Base-by-base conservation (phyloP, 2,888 invertebrate species). In the Myopa testacea region DNA sequence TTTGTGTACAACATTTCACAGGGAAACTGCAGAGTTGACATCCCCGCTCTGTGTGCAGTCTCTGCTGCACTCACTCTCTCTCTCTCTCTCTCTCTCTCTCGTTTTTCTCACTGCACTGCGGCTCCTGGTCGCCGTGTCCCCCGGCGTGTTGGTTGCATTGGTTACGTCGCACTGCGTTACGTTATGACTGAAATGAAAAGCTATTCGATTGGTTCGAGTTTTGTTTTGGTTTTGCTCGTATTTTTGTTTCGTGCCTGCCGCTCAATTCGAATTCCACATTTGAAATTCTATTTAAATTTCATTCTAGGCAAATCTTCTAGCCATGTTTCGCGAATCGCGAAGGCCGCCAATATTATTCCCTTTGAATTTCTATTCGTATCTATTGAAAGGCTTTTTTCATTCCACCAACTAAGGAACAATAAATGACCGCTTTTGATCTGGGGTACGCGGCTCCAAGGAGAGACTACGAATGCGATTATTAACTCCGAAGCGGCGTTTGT, bases 101-200 rank as follows among this genome's bases (percentile, higher is more conserved):
- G 16, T 37, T 7, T 14, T 45, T 37, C 37, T 4, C 16, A 3
- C 16, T 19, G 63, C 63, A 6, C 7, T 34, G 5, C 14, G 63
- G 14, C 7, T 10, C 4, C 63, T 19, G 4, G 34, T 34, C 38
- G 10, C 65, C 10, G 37, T 8, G 1, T 34, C 38, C 65, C 10
- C 65, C 12, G 26, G n/a, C 70, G 52, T 70, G 70, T 26, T 55
- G 55, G 14, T n/a, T 55, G 55, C 55, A 55, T 55, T 14, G 16
- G 10, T 16, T 52, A 16, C 37, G 52, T 16, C 50, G 50, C 55
- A 37, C 16, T 55, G 26, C 14, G 4, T 69, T 69, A 69, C 69
- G 69, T 50, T 69, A 50, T 69, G 45, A 69, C 50, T 69, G 69
- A 69, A 69, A 71, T 60, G 58, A 58, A 60, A 71, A 58, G 58